phyloP scores from a whole-genome alignment of 2,113 vertebrate species.

The Nerophis ophidion region DNA sequence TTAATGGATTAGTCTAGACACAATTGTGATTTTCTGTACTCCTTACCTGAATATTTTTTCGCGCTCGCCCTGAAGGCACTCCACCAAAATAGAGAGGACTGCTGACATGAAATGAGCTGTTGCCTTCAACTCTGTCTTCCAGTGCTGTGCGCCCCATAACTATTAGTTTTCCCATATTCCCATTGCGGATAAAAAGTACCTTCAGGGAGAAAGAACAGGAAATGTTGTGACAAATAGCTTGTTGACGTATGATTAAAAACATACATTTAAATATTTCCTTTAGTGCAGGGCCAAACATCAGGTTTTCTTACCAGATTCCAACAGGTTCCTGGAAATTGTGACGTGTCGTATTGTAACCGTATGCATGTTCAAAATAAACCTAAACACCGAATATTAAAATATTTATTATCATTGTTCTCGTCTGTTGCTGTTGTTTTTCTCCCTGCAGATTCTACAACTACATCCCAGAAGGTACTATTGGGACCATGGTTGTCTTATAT shows the following conservation, averaged over 20 bases:
- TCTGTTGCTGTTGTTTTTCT: too few relatives aligned
- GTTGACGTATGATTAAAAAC: background rate
- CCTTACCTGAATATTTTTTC: constrained; percentile 80
- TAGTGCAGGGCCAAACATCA: background rate
- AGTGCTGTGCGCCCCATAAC: constrained; percentile 81
- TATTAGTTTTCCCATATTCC: constrained; percentile 76
- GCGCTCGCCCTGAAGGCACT: constrained; percentile 80
- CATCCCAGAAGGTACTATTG: too few relatives aligned
- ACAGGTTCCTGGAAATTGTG: too few relatives aligned
- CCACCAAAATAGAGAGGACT: constrained; percentile 84
- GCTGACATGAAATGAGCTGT: constrained; percentile 72
- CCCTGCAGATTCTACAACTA: too few relatives aligned
- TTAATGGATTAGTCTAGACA: too few relatives aligned
- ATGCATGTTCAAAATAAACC: too few relatives aligned
- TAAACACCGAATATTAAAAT: too few relatives aligned
- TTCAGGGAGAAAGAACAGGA: constrained; percentile 46
- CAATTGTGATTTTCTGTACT: background rate
- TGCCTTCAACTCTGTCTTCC: constrained; percentile 69
- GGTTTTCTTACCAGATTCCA: background rate
- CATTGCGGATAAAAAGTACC: constrained; percentile 81
- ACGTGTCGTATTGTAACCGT: too few relatives aligned
- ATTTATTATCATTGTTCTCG: too few relatives aligned
- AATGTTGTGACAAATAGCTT: constrained; percentile 6
- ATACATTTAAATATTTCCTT: too few relatives aligned
- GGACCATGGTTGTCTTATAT: too few relatives aligned